Percentiles rank a stretch among this genome's conserved stretches.
Evolutionary conservation across 2,797 vertebrate genomes (phyloP).

Genomic region (Anas acuta): DNA sequence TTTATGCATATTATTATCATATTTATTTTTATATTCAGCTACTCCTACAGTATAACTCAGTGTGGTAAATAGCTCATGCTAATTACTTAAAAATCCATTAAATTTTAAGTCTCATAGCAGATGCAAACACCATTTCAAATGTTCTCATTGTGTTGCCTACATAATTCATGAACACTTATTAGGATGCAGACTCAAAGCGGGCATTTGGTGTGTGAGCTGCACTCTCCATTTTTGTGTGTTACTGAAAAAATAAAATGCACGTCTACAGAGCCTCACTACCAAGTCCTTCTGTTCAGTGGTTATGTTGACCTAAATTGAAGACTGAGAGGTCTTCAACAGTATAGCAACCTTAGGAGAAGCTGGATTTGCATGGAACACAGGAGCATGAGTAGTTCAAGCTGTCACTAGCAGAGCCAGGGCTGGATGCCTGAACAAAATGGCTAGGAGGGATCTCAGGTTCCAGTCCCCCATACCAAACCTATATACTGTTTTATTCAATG

Average conservation of each 20-base stretch:
- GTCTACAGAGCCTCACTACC: neutral
- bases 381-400: neutral
- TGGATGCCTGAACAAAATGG: neutral
- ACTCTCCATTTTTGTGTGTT: neutral
- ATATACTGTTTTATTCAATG: neutral
- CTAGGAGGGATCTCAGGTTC: neutral
- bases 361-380: neutral
- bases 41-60: conserved; percentile 75
- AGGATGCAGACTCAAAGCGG: conserved; percentile 45
- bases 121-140: conserved; percentile 77
- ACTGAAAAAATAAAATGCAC: neutral
- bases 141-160: conserved; percentile 67
- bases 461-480: accelerated
- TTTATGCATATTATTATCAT: conserved; percentile 80
- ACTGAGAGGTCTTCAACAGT: neutral
- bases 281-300: neutral
- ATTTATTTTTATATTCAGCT: conserved; percentile 81
- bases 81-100: conserved; percentile 81
- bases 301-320: neutral
- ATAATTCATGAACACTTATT: conserved; percentile 70
- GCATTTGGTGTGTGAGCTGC: conserved; percentile 33
- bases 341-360: neutral
- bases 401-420: accelerated
- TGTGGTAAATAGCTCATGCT: conserved; percentile 77
- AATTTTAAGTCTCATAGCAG: conserved; percentile 73